Evolutionary conservation across 2,888 invertebrate species (phyloP).

Genomic region (Drosophila kambysellisi): DNA sequence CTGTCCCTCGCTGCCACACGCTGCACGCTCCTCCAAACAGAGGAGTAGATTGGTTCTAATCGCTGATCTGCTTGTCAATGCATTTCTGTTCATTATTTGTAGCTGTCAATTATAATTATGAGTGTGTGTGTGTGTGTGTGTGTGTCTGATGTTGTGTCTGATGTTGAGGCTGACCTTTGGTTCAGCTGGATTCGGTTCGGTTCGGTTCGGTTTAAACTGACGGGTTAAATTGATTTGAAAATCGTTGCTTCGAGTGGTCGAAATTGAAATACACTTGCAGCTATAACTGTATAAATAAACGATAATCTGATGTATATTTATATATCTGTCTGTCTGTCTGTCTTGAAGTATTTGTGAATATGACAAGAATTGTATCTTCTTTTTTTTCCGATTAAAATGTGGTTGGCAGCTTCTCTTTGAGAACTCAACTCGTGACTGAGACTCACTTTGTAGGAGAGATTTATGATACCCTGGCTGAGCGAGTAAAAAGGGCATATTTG

Average conservation of each 20-base stretch:
- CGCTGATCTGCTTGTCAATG: constrained; percentile 40
- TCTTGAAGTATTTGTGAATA: background rate
- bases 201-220: background rate
- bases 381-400: background rate
- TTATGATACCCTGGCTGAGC: background rate
- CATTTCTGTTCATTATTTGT: constrained; percentile 48
- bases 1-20: too few relatives aligned
- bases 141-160: background rate
- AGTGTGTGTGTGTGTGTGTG: constrained; percentile 4
- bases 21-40: background rate
- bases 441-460: background rate
- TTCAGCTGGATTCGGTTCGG: constrained; percentile 1
- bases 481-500: constrained; percentile 16
- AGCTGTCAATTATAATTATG: constrained; percentile 35
- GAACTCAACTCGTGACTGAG: background rate
- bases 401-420: background rate
- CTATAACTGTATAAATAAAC: background rate
- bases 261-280: constrained; percentile 16
- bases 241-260: constrained; percentile 10
- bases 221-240: constrained; percentile 25
- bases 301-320: background rate
- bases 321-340: background rate
- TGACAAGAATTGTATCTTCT: background rate
- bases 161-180: constrained; percentile 40
- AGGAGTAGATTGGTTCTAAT: constrained; percentile 17